Conservation (phyloP, 2,888 invertebrate species). For the Acanthosepion lycidas region DNA sequence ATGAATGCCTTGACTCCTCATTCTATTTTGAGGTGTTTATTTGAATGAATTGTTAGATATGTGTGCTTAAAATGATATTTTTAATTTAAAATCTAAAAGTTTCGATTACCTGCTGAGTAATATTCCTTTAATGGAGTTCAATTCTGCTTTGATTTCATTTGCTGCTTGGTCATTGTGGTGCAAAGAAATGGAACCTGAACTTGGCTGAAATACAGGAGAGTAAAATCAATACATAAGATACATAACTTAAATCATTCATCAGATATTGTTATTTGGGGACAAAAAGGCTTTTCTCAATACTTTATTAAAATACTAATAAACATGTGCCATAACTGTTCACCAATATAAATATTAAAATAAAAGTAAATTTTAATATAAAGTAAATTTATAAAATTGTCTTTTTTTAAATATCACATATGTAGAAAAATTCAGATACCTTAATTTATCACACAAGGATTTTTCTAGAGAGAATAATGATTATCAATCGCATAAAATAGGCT, state of each 20-base stretch:
- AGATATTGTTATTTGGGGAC: background rate
- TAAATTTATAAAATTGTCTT: too few relatives aligned
- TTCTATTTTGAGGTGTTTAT: background rate
- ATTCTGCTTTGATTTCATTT: conserved; percentile 64
- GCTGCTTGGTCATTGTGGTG: conserved; percentile 56
- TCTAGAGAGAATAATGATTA: too few relatives aligned
- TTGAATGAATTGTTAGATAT: background rate
- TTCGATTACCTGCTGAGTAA: conserved; percentile 63
- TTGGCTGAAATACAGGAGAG: background rate
- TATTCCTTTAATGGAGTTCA: conserved; percentile 65
- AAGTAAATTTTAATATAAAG: too few relatives aligned
- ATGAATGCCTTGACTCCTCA: too few relatives aligned
- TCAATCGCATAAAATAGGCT: too few relatives aligned
- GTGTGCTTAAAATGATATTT: background rate
- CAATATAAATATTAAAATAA: too few relatives aligned
- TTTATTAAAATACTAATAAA: background rate
- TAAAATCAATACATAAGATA: background rate
- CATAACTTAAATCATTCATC: background rate
- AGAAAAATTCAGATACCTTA: too few relatives aligned
- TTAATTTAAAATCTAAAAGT: too few relatives aligned
- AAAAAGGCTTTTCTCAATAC: background rate
- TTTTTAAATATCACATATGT: too few relatives aligned
- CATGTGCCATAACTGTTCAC: background rate
- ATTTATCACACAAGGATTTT: too few relatives aligned
- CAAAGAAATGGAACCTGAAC: background rate